phyloP scores from a whole-genome alignment of 2,113 vertebrate genomes.

The Hippocampus abdominalis region DNA sequence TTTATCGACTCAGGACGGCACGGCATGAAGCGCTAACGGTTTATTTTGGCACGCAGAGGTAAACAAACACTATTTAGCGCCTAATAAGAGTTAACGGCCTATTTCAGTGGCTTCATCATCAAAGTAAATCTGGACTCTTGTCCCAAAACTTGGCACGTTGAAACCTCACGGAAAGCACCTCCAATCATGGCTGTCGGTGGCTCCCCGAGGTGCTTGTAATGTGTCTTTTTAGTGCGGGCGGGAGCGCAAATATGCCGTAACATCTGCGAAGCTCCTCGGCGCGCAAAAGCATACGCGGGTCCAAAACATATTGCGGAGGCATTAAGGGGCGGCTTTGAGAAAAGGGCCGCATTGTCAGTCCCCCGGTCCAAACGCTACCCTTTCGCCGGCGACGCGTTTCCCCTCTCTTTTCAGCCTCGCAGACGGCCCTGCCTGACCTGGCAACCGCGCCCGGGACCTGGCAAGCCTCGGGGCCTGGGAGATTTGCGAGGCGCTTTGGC shows the following conservation, averaged over 20 bases:
- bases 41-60: not conserved
- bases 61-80: conserved; percentile 6
- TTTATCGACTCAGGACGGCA: not conserved
- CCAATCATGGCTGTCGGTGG: conserved; percentile 55
- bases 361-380: conserved; percentile 20
- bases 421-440: conserved; percentile 59
- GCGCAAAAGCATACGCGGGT: conserved; percentile 61
- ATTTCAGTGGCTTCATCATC: not conserved
- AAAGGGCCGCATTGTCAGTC: conserved; percentile 67
- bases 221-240: conserved; percentile 48
- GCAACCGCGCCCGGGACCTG: conserved; percentile 50
- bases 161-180: conserved; percentile 38
- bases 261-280: conserved; percentile 75
- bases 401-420: conserved; percentile 50
- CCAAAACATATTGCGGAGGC: conserved; percentile 73
- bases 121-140: conserved; percentile 7
- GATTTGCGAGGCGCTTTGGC: conserved; percentile 25
- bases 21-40: conserved; percentile 38
- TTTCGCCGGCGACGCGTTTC: conserved; percentile 52
- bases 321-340: conserved; percentile 69
- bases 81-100: not conserved
- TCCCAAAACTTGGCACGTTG: conserved; percentile 19
- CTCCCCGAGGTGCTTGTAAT: conserved; percentile 60
- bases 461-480: conserved; percentile 28
- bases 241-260: conserved; percentile 60